Conservation (phyloP, 2,797 vertebrate species). For the Brotula barbata region DNA sequence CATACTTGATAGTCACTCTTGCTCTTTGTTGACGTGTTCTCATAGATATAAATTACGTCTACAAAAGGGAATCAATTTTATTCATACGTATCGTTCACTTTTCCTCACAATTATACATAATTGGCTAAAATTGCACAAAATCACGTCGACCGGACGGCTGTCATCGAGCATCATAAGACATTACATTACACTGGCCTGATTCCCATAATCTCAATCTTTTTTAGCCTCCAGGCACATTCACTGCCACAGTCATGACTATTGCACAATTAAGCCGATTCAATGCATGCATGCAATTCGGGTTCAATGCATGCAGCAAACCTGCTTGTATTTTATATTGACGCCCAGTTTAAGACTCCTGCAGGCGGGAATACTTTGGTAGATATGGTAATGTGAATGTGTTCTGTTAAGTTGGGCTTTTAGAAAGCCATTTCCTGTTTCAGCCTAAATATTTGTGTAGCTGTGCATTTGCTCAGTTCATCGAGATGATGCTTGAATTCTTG, state of each 20-base stretch:
- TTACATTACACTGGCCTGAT: constrained; percentile 3
- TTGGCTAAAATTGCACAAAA: constrained; percentile 50
- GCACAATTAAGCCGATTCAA: constrained; percentile 54
- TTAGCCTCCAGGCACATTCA: constrained; percentile 45
- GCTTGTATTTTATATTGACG: constrained; percentile 36
- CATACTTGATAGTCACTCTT: constrained; percentile 4
- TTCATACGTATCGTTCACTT: constrained; percentile 20
- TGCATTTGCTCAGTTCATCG: not conserved
- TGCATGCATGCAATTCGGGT: too few relatives aligned
- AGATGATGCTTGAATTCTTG: constrained; percentile 1
- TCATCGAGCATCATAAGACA: constrained; percentile 26
- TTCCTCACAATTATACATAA: constrained; percentile 54
- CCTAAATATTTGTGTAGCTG: not conserved
- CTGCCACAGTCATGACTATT: constrained; percentile 30
- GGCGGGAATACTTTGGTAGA: constrained; percentile 17
- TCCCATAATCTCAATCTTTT: constrained; percentile 34
- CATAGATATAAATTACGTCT: constrained; percentile 31
- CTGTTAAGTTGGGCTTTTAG: not conserved
- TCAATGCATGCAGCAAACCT: constrained; percentile 41
- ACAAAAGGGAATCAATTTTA: constrained; percentile 16
- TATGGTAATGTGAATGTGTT: constrained; percentile 7
- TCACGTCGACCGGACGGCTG: constrained; percentile 32
- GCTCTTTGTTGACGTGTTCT: constrained; percentile 39
- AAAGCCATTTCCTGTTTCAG: constrained; percentile 3
- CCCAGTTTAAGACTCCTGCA: constrained; percentile 12